These are phyloP conservation scores for Pandemis heparana DNA, from an alignment of 2,888 invertebrate species.

Conservation along the genomic window DNA sequence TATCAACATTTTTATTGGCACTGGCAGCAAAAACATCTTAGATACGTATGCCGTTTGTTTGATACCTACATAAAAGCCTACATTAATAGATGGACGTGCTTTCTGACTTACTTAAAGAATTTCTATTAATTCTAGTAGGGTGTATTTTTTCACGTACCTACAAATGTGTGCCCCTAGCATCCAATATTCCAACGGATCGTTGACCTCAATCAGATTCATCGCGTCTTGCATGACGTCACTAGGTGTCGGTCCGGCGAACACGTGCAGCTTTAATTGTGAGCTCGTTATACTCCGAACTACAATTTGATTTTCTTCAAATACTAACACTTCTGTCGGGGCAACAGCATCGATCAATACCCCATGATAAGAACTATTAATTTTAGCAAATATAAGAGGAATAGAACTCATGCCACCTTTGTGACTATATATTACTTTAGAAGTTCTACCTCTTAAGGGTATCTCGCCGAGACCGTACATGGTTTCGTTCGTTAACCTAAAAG, in stretches of 20 bases:
- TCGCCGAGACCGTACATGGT: constrained; percentile 85
- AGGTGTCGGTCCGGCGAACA: constrained; percentile 75
- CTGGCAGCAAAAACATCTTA: neutral
- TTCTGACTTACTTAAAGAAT: too few relatives aligned
- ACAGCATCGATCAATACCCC: constrained; percentile 82
- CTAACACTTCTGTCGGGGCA: constrained; percentile 83
- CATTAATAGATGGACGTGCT: too few relatives aligned
- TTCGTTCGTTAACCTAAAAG: constrained; percentile 81
- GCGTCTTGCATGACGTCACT: constrained; percentile 73
- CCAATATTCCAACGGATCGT: constrained; percentile 71
- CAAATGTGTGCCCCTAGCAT: constrained; percentile 79
- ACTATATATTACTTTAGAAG: constrained; percentile 77
- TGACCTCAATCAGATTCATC: constrained; percentile 57
- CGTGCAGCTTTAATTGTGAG: constrained; percentile 69
- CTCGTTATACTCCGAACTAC: constrained; percentile 84
- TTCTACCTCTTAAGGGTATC: constrained; percentile 67
- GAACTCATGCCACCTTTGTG: constrained; percentile 73
- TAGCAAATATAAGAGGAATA: constrained; percentile 82
- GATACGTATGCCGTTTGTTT: too few relatives aligned
- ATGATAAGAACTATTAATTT: constrained; percentile 81
- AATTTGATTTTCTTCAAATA: constrained; percentile 82
- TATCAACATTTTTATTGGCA: neutral
- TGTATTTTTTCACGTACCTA: constrained; percentile 59
- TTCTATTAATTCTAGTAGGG: too few relatives aligned
- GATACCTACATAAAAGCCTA: too few relatives aligned